These are phyloP conservation scores for Tetramorium alpestre DNA, from an alignment of 1,140 invertebrate genomes.

Conservation along the genomic window DNA sequence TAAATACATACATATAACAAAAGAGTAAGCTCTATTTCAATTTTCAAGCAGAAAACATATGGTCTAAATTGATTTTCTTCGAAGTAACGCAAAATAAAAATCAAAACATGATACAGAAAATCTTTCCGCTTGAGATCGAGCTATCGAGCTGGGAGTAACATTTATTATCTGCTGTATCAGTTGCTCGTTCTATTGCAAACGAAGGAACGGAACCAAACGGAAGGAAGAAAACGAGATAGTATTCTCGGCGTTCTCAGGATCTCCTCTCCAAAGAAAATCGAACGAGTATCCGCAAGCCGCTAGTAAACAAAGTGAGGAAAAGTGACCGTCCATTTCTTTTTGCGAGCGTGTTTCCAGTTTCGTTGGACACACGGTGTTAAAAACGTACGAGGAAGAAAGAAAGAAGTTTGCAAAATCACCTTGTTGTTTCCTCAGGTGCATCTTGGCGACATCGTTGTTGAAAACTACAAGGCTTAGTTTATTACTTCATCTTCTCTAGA, in stretches of 20 bases:
- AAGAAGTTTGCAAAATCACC: conserved; percentile 29
- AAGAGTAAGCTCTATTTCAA: neutral
- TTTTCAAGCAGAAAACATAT: neutral
- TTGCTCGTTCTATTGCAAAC: conserved; percentile 14
- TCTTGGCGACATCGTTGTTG: conserved; percentile 47
- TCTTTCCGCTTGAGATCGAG: conserved; percentile 28
- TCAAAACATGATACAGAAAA: conserved; percentile 3
- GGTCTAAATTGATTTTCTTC: neutral
- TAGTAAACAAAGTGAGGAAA: conserved; percentile 47
- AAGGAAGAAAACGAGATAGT: conserved; percentile 32
- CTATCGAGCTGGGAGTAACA: conserved; percentile 26
- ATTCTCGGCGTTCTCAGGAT: neutral
- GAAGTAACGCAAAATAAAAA: conserved; percentile 24
- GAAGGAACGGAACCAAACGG: conserved; percentile 23
- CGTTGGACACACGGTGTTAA: neutral
- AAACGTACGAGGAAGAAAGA: neutral
- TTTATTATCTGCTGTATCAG: conserved; percentile 43
- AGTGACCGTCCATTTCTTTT: conserved; percentile 49
- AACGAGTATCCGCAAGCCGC: conserved; percentile 22
- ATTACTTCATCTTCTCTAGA: conserved; percentile 30
- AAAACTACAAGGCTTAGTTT: conserved; percentile 51
- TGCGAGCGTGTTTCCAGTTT: conserved; percentile 40
- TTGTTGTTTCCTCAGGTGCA: conserved; percentile 16
- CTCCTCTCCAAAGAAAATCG: conserved; percentile 41
- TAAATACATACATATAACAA: neutral